Conservation (phyloP, 1,140 invertebrate genomes). For the Pemphigus obesinymphae region DNA sequence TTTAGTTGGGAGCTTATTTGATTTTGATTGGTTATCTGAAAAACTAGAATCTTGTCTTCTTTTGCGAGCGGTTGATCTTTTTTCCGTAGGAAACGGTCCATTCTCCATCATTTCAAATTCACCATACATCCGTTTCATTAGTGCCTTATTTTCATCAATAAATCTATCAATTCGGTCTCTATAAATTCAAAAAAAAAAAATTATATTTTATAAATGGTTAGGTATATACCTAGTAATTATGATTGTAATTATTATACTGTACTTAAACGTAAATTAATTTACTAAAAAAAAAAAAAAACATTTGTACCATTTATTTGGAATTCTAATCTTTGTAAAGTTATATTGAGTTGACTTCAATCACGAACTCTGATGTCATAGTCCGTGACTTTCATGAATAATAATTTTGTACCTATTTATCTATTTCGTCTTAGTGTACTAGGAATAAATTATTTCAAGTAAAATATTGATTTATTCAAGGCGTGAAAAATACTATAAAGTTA, state of each 20-base stretch:
- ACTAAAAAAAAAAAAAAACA: background rate
- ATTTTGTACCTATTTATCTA: background rate
- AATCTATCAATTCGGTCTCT: constrained; percentile 84
- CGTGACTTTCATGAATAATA: background rate
- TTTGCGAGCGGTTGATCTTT: constrained; percentile 20
- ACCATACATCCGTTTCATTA: constrained; percentile 88
- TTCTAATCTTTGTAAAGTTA: background rate
- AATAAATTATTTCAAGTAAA: background rate
- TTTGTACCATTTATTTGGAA: background rate
- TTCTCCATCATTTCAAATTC: constrained; percentile 67
- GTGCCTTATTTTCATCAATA: constrained; percentile 88
- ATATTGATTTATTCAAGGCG: background rate
- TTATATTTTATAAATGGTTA: background rate
- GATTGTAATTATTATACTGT: background rate
- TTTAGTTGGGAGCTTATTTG: constrained; percentile 19
- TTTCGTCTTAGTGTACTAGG: background rate
- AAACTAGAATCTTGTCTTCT: constrained; percentile 16
- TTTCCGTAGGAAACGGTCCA: constrained; percentile 48
- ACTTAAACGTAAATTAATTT: background rate
- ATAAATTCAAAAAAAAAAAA: constrained; percentile 46
- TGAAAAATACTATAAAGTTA: background rate
- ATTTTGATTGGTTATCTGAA: constrained; percentile 11
- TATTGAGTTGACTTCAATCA: background rate
- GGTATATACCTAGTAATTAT: background rate
- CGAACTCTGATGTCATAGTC: background rate